A percentile compares a stretch with the other conserved stretches of the same genome.
Conservation (phyloP, 2,888 invertebrate genomes). For the Hedya salicella region DNA sequence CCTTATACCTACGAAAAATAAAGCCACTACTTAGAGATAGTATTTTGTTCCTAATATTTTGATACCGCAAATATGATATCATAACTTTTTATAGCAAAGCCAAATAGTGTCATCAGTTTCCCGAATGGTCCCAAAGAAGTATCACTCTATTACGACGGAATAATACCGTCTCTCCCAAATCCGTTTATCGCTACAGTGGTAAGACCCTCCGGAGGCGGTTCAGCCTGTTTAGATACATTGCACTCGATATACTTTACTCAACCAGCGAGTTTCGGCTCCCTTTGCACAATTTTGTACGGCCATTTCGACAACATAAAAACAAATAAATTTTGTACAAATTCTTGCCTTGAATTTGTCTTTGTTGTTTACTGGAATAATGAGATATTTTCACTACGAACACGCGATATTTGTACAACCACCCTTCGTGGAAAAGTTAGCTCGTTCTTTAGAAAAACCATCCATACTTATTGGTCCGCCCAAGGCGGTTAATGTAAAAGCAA, state of each 20-base stretch:
- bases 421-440: conserved; percentile 7
- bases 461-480: neutral
- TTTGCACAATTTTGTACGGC: conserved; percentile 55
- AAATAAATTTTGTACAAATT: conserved; percentile 53
- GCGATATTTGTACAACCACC: neutral
- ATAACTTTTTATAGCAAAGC: conserved; percentile 80
- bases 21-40: conserved; percentile 53
- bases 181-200: conserved; percentile 75
- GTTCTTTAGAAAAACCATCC: conserved; percentile 3
- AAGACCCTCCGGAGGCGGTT: conserved; percentile 63
- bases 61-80: conserved; percentile 73
- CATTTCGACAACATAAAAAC: conserved; percentile 54
- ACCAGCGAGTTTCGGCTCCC: conserved; percentile 58
- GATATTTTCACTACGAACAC: conserved; percentile 15
- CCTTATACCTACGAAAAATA: conserved; percentile 23
- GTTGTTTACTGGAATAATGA: conserved; percentile 12
- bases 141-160: conserved; percentile 75
- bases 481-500: conserved; percentile 29
- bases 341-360: conserved; percentile 44
- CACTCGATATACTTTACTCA: conserved; percentile 65
- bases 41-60: conserved; percentile 74
- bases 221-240: conserved; percentile 68
- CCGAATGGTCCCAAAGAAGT: conserved; percentile 74
- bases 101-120: conserved; percentile 79
- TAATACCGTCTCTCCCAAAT: conserved; percentile 73